Conservation (phyloP, 2,113 vertebrate species). For the Lycaon pictus region DNA sequence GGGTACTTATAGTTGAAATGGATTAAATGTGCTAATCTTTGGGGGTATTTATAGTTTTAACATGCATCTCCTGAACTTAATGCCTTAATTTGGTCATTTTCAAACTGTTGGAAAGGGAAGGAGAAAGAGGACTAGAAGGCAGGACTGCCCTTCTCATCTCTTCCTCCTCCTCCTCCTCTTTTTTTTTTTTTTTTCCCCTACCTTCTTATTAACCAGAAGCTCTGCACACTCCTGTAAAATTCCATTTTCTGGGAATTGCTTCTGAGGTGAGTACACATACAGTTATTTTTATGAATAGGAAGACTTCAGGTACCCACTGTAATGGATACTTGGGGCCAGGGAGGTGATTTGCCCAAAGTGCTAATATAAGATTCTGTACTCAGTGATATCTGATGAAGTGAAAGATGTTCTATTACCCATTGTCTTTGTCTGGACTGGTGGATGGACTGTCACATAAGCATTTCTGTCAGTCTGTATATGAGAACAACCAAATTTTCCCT, state of each 20-base stretch:
- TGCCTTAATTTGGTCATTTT: constrained; percentile 33
- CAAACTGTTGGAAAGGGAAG: background rate
- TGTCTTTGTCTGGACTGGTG: background rate
- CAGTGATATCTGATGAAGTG: background rate
- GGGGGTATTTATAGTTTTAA: constrained; percentile 49
- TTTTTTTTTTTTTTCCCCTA: background rate
- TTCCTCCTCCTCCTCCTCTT: too few relatives aligned
- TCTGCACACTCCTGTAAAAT: background rate
- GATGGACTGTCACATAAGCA: background rate
- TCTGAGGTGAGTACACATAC: background rate
- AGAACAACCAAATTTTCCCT: background rate
- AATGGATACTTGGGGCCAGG: background rate
- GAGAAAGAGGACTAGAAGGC: background rate
- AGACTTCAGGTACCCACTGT: background rate
- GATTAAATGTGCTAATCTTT: constrained; percentile 57
- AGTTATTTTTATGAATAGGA: constrained; percentile 25
- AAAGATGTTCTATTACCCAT: background rate
- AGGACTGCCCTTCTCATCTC: background rate
- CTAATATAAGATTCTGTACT: background rate
- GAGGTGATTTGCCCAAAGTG: background rate
- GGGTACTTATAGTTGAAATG: background rate
- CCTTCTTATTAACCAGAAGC: background rate
- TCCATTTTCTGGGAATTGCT: constrained; percentile 10
- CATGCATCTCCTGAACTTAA: background rate
- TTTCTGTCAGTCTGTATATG: background rate